Conservation (phyloP, 2,113 vertebrate genomes). For the Tupaia tana region DNA sequence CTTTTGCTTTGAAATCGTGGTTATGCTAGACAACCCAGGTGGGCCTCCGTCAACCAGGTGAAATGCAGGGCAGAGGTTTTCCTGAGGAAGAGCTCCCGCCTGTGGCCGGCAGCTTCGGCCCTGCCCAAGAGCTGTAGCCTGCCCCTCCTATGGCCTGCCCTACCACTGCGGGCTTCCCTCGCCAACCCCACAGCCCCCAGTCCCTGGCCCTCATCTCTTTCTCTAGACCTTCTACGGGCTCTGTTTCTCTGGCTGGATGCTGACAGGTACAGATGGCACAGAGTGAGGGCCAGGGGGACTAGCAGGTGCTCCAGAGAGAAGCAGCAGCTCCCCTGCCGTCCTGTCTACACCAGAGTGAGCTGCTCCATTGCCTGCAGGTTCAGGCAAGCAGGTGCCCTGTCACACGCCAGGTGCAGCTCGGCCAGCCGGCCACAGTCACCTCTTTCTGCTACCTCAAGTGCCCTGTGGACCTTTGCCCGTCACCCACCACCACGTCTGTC, state of each 20-base stretch:
- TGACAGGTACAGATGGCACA: neutral
- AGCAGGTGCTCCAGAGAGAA: neutral
- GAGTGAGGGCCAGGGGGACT: neutral
- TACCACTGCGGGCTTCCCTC: rapidly evolving
- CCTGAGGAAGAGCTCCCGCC: neutral
- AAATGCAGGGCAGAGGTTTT: neutral
- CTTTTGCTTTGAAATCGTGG: neutral
- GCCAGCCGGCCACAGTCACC: neutral
- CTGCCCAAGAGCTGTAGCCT: neutral
- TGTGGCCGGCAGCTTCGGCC: neutral
- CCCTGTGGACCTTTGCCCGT: neutral
- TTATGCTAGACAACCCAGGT: neutral
- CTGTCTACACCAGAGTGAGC: neutral
- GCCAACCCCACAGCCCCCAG: no score
- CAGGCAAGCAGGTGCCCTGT: neutral
- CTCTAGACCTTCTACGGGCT: neutral
- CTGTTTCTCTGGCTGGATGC: neutral
- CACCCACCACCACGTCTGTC: neutral
- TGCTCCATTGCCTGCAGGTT: neutral
- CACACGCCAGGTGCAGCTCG: neutral
- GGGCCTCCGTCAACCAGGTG: no score
- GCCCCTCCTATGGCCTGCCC: neutral
- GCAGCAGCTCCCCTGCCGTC: neutral
- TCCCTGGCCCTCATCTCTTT: neutral
- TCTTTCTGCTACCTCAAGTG: neutral